Evolutionary conservation across 2,797 vertebrate genomes (phyloP).

Genomic region (Lemur catta): DNA sequence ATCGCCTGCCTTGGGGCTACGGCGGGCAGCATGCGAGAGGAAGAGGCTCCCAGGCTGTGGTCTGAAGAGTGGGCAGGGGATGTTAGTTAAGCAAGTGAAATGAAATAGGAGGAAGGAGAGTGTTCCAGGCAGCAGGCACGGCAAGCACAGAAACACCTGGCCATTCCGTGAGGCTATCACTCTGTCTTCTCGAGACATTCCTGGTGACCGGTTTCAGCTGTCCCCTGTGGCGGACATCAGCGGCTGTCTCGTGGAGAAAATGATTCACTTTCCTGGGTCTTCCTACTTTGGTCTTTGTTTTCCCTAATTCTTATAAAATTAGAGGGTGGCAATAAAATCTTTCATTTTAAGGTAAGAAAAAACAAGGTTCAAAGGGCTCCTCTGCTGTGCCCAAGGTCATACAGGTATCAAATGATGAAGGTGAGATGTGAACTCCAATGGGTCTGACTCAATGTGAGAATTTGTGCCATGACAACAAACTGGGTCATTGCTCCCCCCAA

Average conservation of each 20-base stretch:
- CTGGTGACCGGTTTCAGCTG: too few relatives aligned
- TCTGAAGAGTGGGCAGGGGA: neutral
- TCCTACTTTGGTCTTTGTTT: neutral
- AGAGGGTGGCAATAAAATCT: neutral
- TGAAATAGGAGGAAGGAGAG: accelerated
- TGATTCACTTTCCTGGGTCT: neutral
- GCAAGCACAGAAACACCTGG: neutral
- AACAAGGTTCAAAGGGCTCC: neutral
- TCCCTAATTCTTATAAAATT: neutral
- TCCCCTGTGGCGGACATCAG: neutral
- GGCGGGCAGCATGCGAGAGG: too few relatives aligned
- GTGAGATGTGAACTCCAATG: accelerated
- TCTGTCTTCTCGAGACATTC: neutral
- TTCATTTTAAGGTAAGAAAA: neutral
- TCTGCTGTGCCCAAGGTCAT: neutral
- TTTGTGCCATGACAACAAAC: neutral
- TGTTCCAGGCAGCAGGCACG: too few relatives aligned
- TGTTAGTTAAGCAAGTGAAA: neutral
- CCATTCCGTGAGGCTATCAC: accelerated
- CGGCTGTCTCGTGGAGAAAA: neutral
- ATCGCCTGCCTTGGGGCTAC: neutral
- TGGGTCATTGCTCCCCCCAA: too few relatives aligned
- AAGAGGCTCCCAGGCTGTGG: neutral
- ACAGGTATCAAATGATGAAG: neutral
- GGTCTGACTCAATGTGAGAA: neutral